phyloP scores from a whole-genome alignment of 2,113 vertebrate species.

The Sarotherodon lohbergeri region DNA sequence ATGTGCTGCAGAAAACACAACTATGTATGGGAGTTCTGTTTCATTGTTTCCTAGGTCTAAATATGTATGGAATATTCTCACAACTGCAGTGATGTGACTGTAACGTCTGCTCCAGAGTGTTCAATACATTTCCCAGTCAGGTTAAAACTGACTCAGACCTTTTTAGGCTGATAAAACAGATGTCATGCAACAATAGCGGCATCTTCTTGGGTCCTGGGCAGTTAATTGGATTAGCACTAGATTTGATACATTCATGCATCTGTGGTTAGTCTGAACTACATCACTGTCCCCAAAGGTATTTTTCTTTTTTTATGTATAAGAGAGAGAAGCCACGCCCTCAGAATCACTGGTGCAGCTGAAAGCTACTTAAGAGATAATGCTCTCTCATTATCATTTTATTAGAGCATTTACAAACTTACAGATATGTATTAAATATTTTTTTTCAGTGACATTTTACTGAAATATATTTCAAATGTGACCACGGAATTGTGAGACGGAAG shows the following conservation, averaged over 20 bases:
- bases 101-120: neutral
- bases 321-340: neutral
- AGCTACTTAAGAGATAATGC: accelerated
- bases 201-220: neutral
- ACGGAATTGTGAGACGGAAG: neutral
- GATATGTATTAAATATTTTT: neutral
- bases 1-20: neutral
- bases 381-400: neutral
- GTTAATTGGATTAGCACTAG: neutral
- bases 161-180: neutral
- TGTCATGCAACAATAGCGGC: neutral
- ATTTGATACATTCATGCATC: neutral
- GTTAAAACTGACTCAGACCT: neutral
- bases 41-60: neutral
- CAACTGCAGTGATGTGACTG: neutral
- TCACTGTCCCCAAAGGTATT: neutral
- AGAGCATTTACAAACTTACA: neutral
- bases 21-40: neutral
- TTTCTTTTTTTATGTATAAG: neutral
- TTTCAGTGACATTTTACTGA: neutral
- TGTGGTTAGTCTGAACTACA: neutral
- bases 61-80: neutral
- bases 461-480: neutral
- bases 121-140: neutral
- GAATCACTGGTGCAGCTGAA: neutral